A percentile compares a stretch with the other conserved stretches of the same genome.
Conservation (phyloP, 1,140 invertebrate species). For the Mylabris phalerata region DNA sequence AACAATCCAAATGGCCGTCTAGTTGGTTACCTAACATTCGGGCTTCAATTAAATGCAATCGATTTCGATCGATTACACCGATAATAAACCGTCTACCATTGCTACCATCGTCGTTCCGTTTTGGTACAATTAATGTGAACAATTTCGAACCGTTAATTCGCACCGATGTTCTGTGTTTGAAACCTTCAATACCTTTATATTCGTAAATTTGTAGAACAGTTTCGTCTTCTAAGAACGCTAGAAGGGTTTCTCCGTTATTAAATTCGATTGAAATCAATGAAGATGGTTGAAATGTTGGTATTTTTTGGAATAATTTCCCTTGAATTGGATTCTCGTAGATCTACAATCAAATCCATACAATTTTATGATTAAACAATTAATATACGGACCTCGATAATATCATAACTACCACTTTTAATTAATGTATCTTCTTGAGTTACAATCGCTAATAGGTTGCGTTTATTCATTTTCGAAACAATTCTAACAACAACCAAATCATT, state of each 20-base stretch:
- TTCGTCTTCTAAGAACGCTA: conserved; percentile 36
- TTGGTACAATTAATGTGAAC: conserved; percentile 20
- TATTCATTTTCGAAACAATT: conserved; percentile 26
- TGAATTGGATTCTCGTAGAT: conserved; percentile 35
- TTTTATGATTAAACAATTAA: conserved; percentile 4
- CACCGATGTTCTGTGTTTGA: conserved; percentile 27
- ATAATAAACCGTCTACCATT: conserved; percentile 21
- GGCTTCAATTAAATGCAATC: conserved; percentile 41
- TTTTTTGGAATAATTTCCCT: conserved; percentile 35
- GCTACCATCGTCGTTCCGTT: conserved; percentile 4
- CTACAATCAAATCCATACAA: conserved; percentile 21
- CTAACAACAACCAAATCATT: conserved; percentile 28
- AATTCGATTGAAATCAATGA: conserved; percentile 34
- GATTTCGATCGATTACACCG: conserved; percentile 33
- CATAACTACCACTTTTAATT: conserved; percentile 25
- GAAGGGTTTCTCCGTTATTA: conserved; percentile 36
- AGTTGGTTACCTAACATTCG: conserved; percentile 43
- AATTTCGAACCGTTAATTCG: conserved; percentile 28
- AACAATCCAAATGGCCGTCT: conserved; percentile 30
- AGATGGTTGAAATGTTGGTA: conserved; percentile 36
- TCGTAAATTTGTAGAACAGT: conserved; percentile 35
- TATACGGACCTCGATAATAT: conserved; percentile 34
- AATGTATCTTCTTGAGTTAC: conserved; percentile 30
- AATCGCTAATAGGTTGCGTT: conserved; percentile 29
- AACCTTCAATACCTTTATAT: conserved; percentile 40